These are phyloP conservation scores for Heteronetta atricapilla DNA, from an alignment of 2,113 vertebrate genomes.

Conservation along the genomic window DNA sequence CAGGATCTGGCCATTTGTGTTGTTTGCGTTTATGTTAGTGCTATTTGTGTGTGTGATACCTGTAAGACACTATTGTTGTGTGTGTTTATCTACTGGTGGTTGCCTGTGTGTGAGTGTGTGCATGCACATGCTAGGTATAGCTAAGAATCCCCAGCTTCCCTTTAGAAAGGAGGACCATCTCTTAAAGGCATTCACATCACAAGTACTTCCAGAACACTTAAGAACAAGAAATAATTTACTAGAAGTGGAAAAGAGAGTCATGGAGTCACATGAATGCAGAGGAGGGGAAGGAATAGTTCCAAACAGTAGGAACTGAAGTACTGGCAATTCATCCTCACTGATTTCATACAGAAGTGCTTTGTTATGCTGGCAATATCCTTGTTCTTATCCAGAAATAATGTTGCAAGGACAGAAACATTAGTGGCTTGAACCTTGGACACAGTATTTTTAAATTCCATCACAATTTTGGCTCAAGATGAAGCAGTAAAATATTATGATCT, in stretches of 20 bases:
- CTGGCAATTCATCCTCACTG: not conserved
- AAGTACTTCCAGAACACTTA: not conserved
- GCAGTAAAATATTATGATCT: not conserved
- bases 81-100: not conserved
- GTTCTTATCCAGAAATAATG: not conserved
- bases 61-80: rapidly evolving
- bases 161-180: not conserved
- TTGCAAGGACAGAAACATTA: not conserved
- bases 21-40: not conserved
- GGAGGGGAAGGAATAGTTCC: not conserved
- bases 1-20: not conserved
- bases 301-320: not conserved
- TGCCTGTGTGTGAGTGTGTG: rapidly evolving
- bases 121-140: not conserved
- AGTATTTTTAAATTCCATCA: not conserved
- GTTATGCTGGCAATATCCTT: not conserved
- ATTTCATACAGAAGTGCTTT: not conserved
- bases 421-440: not conserved
- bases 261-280: not conserved
- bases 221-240: not conserved
- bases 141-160: not conserved
- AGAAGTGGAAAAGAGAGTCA: not conserved
- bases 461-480: not conserved
- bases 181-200: rapidly evolving
- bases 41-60: not conserved